Conservation (phyloP, 2,888 invertebrate species). For the Miltochrista miniata region DNA sequence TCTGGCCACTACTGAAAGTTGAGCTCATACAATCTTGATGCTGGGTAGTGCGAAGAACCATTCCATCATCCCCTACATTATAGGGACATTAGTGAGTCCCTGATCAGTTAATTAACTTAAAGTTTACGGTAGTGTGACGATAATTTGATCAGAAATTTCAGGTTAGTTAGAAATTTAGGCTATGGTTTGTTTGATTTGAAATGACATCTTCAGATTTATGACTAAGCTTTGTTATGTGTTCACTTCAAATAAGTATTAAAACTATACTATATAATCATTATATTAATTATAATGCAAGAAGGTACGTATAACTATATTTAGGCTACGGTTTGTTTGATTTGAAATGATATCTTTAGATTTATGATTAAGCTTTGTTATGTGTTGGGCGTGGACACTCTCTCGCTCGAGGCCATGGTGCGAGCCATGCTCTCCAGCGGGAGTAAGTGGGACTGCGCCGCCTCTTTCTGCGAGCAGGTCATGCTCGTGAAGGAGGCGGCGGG, state of each 20-base stretch:
- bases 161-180: neutral
- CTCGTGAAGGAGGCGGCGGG: too few relatives aligned
- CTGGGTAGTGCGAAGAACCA: slow-evolving; percentile 39
- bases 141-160: slow-evolving; percentile 29
- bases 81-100: slow-evolving; percentile 38
- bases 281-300: too few relatives aligned
- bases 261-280: too few relatives aligned
- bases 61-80: slow-evolving; percentile 41
- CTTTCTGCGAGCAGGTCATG: too few relatives aligned
- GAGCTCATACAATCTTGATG: slow-evolving; percentile 24
- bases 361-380: too few relatives aligned
- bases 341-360: neutral
- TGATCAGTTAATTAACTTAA: slow-evolving; percentile 43
- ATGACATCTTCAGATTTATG: neutral
- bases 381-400: too few relatives aligned
- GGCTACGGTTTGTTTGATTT: neutral
- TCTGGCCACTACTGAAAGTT: slow-evolving; percentile 31
- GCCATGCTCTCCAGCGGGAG: too few relatives aligned
- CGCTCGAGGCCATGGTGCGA: too few relatives aligned
- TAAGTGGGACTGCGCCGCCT: too few relatives aligned
- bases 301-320: too few relatives aligned
- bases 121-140: slow-evolving; percentile 30
- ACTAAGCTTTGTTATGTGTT: neutral
- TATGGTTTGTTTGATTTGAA: neutral
- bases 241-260: neutral